A percentile compares a stretch with the other conserved stretches of the same genome.
Conservation (phyloP, 2,888 invertebrate species). For the Lasioglossum pauxillum region DNA sequence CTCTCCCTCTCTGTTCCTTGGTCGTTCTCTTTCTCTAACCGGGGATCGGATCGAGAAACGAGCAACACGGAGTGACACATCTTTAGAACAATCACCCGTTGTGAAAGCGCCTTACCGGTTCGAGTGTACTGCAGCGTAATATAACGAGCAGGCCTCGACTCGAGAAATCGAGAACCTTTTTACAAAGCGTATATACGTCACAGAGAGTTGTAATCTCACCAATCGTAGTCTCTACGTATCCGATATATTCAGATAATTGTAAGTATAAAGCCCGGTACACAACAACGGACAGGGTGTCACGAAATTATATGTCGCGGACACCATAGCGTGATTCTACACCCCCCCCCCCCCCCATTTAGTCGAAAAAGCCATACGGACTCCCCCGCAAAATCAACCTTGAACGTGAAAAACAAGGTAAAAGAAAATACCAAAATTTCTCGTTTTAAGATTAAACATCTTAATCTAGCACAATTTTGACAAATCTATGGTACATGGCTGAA, state of each 20-base stretch:
- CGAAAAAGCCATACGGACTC: too few relatives aligned
- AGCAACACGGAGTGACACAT: conserved; percentile 72
- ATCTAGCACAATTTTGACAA: too few relatives aligned
- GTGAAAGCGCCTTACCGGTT: conserved; percentile 73
- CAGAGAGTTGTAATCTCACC: not conserved
- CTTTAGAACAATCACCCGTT: conserved; percentile 77
- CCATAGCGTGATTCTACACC: too few relatives aligned
- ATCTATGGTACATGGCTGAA: too few relatives aligned
- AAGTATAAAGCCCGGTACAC: too few relatives aligned
- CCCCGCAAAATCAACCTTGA: too few relatives aligned
- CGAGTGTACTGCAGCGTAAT: conserved; percentile 61
- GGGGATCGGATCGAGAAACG: conserved; percentile 50
- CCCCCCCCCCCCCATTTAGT: too few relatives aligned
- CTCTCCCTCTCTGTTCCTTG: conserved; percentile 10
- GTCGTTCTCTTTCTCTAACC: conserved; percentile 55
- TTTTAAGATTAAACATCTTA: too few relatives aligned
- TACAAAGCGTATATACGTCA: not conserved
- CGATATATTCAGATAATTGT: not conserved
- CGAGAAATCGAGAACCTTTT: conserved; percentile 54
- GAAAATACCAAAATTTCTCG: too few relatives aligned
- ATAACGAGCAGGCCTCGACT: conserved; percentile 50
- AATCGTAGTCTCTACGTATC: not conserved
- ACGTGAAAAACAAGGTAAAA: too few relatives aligned
- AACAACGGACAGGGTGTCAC: too few relatives aligned
- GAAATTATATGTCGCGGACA: too few relatives aligned